phyloP scores from a whole-genome alignment of 35 echinoderm and acorn worm species.

The Ophioderma brevispina region DNA sequence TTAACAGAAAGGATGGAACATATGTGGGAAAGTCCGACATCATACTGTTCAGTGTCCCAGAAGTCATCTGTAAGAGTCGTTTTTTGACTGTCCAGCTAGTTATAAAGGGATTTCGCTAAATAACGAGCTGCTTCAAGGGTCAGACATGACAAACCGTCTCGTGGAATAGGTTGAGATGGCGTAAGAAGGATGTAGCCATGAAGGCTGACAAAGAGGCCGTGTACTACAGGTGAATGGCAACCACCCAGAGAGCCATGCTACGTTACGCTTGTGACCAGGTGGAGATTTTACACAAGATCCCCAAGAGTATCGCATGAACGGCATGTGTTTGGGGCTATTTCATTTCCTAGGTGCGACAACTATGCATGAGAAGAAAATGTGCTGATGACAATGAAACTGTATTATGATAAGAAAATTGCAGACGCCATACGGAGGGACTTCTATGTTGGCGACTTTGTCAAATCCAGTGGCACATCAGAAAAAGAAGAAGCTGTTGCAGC shows the following conservation, averaged over 20 bases:
- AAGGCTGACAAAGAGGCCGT: constrained; percentile 54
- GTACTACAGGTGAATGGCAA: constrained; percentile 13
- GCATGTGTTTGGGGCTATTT: constrained; percentile 75
- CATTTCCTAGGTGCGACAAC: constrained; percentile 59
- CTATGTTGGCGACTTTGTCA: constrained; percentile 45
- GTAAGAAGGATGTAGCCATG: constrained; percentile 60
- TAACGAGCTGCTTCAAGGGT: constrained; percentile 10
- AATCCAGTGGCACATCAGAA: too few relatives aligned
- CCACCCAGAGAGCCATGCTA: constrained; percentile 49
- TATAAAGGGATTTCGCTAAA: constrained; percentile 31
- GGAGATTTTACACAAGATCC: constrained; percentile 43
- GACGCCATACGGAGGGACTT: not conserved
- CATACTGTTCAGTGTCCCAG: too few relatives aligned
- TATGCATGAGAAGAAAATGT: constrained; percentile 27
- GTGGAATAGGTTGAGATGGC: constrained; percentile 58
- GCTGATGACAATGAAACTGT: constrained; percentile 31
- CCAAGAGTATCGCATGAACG: constrained; percentile 58
- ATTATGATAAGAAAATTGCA: not conserved
- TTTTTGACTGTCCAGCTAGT: constrained; percentile 24
- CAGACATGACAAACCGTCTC: constrained; percentile 2
- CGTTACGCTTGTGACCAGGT: constrained; percentile 61
- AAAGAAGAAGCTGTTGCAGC: not conserved
- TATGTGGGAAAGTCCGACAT: too few relatives aligned
- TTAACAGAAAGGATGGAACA: too few relatives aligned
- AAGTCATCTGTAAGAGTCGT: too few relatives aligned